Evolutionary conservation across 2,113 vertebrate genomes (phyloP), one percentile per base, ranked within the genome.

Genomic region (Aphyosemion australe): DNA sequence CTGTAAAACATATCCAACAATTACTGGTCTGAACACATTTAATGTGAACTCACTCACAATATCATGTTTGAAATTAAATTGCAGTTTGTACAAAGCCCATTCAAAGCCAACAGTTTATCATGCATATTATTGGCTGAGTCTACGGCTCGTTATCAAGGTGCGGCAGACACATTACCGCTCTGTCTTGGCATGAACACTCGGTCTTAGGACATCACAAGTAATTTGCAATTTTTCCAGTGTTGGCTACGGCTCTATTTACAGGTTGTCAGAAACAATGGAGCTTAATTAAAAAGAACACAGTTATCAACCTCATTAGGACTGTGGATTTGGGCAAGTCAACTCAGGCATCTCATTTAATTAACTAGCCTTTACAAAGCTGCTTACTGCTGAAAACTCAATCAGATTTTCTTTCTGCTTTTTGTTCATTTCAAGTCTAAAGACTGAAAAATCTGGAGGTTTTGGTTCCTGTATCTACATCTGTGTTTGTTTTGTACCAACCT

Each of bases 201-300:
- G 61, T 69, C 61, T 61, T 26, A 57, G 69, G 51, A 68, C 61
- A 78, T 65, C 58, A 58, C 62, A 42, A 39, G 54, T 54, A 74
- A 80, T 77, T 76, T 76, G 21, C 37, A 68, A 66, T 43, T 57
- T 59, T 67, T 76, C 66, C 41, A 46, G 19, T 74, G 71, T 21
- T 15, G 42, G 55, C 68, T 61, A 52, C 59, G 49, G 67, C 72
- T 76, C 65, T 73, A 66, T 80, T 84, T 85, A 77, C 68, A 87
- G 50, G 75, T 78, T 85, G 77, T 82, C 78, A 78, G 47, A 78
- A 51, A 84, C 70, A 78, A 76, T 76, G 62, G 48, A 75, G 58
- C 67, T 76, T 86, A 81, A 89, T 87, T 88, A 82, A 86, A 83
- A 84, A 64, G 52, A 79, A 82, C 69, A 75, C 48, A 69, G 76